Evolutionary conservation across 2,797 vertebrate species (phyloP).

Genomic region (Chiloscyllium punctatum): DNA sequence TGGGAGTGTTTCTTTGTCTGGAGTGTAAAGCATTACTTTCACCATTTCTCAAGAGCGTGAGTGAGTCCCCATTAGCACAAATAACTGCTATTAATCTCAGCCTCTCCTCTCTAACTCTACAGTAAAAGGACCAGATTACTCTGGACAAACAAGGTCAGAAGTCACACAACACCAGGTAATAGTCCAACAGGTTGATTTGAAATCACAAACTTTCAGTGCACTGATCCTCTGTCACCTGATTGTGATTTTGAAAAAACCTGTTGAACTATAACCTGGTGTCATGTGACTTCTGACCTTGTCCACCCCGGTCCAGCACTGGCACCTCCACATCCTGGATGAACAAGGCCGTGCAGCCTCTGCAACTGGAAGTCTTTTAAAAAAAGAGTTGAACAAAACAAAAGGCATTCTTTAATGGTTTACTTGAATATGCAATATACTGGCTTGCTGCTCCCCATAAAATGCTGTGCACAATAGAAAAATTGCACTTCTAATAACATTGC

Average conservation of each 20-base stretch:
- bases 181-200: too few relatives aligned
- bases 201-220: too few relatives aligned
- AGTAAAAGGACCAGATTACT: neutral
- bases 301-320: too few relatives aligned
- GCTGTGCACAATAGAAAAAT: neutral
- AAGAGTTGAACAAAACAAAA: neutral
- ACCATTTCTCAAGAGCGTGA: neutral
- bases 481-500: constrained; percentile 4
- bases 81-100: neutral
- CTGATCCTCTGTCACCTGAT: too few relatives aligned
- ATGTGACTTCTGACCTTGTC: too few relatives aligned
- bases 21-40: neutral
- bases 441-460: neutral
- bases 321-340: neutral
- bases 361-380: neutral
- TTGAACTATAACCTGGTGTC: too few relatives aligned
- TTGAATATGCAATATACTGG: neutral
- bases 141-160: neutral
- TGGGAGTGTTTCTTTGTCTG: neutral
- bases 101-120: neutral
- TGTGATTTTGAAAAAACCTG: too few relatives aligned
- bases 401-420: neutral
- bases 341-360: neutral
- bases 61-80: too few relatives aligned
- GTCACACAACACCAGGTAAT: too few relatives aligned